Conservation (phyloP, 2,797 vertebrate genomes). For the Melanotaenia boesemani region DNA sequence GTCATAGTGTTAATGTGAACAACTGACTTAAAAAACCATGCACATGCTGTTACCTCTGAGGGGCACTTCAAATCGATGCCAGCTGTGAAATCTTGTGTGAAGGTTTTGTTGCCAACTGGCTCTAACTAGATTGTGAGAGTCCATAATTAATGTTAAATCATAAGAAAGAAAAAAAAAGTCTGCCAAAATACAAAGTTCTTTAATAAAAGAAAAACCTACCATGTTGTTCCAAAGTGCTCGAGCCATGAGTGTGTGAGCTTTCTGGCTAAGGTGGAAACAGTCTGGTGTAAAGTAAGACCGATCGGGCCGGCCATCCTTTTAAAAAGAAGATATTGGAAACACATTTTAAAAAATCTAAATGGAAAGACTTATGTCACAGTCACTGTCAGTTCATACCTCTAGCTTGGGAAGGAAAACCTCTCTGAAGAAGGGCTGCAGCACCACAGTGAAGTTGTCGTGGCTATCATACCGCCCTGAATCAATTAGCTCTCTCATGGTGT, state of each 20-base stretch:
- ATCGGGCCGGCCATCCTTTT: constrained; percentile 87
- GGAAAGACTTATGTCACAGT: no score
- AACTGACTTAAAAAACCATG: neutral
- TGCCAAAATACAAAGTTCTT: neutral
- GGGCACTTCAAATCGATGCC: constrained; percentile 85
- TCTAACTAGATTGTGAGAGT: constrained; percentile 82
- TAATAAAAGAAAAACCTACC: constrained; percentile 74
- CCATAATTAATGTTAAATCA: neutral
- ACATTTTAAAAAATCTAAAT: neutral
- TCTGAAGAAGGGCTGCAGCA: constrained; percentile 90
- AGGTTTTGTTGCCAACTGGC: constrained; percentile 87
- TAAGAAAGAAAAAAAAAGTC: neutral
- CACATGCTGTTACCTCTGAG: constrained; percentile 80
- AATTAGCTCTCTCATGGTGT: constrained; percentile 79
- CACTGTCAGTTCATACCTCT: constrained; percentile 73
- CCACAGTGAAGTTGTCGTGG: constrained; percentile 89
- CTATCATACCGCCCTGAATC: constrained; percentile 90
- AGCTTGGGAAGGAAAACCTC: constrained; percentile 75
- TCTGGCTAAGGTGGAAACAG: constrained; percentile 91
- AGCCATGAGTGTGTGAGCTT: constrained; percentile 89
- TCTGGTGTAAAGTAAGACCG: constrained; percentile 90
- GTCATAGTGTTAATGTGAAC: neutral
- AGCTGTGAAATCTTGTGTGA: constrained; percentile 81
- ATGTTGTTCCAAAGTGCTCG: constrained; percentile 91
- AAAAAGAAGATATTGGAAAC: neutral